A percentile compares a stretch with the other conserved stretches of the same genome.
These are phyloP conservation scores for Ephialtes manifestator DNA, from an alignment of 2,888 invertebrate species.

Conservation along the genomic window DNA sequence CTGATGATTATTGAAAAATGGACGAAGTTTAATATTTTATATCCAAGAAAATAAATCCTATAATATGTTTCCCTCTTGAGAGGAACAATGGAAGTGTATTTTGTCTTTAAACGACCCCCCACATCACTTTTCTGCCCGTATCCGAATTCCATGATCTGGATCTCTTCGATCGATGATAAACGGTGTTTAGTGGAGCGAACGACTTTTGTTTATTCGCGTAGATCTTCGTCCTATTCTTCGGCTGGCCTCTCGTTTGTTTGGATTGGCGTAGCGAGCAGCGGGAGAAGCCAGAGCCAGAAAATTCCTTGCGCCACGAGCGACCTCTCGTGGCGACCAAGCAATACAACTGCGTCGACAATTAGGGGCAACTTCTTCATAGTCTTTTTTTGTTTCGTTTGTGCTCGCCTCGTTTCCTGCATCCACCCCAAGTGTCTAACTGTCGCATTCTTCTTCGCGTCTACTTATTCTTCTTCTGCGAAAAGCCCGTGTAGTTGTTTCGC, in stretches of 20 bases:
- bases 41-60: neutral
- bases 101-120: neutral
- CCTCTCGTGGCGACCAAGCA: neutral
- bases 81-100: neutral
- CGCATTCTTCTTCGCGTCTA: neutral
- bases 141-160: conserved; percentile 21
- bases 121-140: neutral
- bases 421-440: neutral
- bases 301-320: conserved; percentile 28
- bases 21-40: too few species aligned
- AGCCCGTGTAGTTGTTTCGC: neutral
- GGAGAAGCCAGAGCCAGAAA: conserved; percentile 30
- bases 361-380: neutral
- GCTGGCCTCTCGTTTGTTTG: conserved; percentile 74
- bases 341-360: conserved; percentile 22
- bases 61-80: too few species aligned
- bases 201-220: conserved; percentile 64
- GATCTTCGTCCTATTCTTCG: conserved; percentile 52
- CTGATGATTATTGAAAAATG: too few species aligned
- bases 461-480: neutral
- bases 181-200: neutral
- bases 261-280: conserved; percentile 70
- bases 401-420: neutral
- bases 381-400: neutral
- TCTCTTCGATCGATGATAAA: conserved; percentile 50